phyloP scores from a whole-genome alignment of 2,888 invertebrate genomes.

The Strigamia crassipes region DNA sequence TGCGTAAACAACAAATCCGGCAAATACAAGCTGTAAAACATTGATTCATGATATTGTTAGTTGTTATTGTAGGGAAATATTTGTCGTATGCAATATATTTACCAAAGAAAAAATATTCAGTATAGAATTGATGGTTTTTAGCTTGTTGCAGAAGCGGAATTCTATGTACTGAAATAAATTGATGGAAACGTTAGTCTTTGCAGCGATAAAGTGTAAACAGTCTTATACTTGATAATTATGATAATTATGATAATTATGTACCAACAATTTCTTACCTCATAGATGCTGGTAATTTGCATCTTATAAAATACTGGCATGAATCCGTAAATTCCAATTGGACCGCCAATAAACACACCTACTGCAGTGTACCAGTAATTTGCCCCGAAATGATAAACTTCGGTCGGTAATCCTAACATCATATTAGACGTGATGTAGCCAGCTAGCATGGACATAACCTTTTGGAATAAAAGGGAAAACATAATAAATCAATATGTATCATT shows the following conservation, averaged over 20 bases:
- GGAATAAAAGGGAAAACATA: not conserved
- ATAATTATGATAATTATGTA: no score
- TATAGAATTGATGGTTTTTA: not conserved
- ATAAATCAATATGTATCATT: not conserved
- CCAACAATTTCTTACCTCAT: no score
- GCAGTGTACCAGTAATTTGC: not conserved
- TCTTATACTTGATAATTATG: no score
- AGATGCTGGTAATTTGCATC: slow-evolving; percentile 41
- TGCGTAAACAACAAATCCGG: slow-evolving; percentile 23
- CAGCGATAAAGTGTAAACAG: not conserved
- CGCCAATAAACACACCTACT: slow-evolving; percentile 16
- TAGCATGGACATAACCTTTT: slow-evolving; percentile 13
- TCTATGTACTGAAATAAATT: not conserved
- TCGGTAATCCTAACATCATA: slow-evolving; percentile 42
- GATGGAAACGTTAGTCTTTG: no score
- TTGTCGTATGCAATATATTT: not conserved
- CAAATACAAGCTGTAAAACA: not conserved
- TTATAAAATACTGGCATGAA: slow-evolving; percentile 44
- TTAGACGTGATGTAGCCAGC: slow-evolving; percentile 23
- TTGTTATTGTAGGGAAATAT: not conserved
- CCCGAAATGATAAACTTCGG: slow-evolving; percentile 43
- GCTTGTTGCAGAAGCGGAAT: not conserved
- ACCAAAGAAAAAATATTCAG: not conserved
- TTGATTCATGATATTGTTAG: not conserved
- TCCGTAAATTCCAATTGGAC: slow-evolving; percentile 2